Evolutionary conservation across 1,140 invertebrate species (phyloP).

Genomic region (Drosophila sturtevanti): DNA sequence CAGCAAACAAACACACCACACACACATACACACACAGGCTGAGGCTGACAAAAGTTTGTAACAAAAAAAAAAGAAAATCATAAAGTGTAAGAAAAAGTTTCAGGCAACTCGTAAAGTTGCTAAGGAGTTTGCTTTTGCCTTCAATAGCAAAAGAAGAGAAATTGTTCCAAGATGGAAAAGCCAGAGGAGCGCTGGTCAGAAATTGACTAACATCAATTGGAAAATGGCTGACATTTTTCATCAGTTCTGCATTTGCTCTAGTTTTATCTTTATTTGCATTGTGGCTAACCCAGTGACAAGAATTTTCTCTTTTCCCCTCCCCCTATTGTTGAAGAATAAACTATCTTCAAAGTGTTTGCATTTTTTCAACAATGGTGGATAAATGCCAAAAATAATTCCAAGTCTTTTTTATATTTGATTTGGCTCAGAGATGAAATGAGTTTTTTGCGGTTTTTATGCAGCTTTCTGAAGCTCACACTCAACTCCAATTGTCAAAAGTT

Average conservation of each 20-base stretch:
- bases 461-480: not conserved
- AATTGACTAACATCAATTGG: conserved; percentile 59
- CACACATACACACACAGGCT: conserved; percentile 32
- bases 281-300: conserved; percentile 13
- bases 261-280: conserved; percentile 21
- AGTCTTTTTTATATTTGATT: not conserved
- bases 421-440: not conserved
- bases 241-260: conserved; percentile 5
- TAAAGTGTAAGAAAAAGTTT: conserved; percentile 59
- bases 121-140: conserved; percentile 31
- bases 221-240: conserved; percentile 50
- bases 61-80: conserved; percentile 56
- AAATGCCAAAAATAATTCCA: not conserved
- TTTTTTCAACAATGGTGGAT: not conserved
- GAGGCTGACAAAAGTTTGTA: conserved; percentile 50
- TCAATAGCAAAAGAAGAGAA: not conserved
- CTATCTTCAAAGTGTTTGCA: conserved; percentile 1
- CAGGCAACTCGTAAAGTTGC: conserved; percentile 37
- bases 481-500: not conserved
- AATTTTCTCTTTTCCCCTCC: not conserved
- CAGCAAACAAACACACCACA: conserved; percentile 15
- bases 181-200: conserved; percentile 26
- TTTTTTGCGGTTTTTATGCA: not conserved
- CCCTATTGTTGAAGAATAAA: not conserved
- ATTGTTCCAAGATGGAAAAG: conserved; percentile 8